Base-by-base conservation (phyloP, 2,797 vertebrate genomes). In the Simalia tracyae region DNA sequence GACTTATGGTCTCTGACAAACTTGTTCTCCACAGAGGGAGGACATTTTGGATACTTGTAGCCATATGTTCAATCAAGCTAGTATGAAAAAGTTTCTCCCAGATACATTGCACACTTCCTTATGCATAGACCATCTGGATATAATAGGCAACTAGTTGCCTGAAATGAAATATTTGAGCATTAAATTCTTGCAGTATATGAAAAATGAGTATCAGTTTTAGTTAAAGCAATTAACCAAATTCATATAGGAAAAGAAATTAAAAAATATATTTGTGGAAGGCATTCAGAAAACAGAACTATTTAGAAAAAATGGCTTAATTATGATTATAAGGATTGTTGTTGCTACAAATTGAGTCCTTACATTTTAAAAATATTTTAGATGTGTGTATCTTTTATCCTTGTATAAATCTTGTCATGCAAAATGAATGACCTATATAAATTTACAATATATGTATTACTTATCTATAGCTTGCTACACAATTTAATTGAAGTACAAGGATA, bases 311-410 rank as follows among this genome's bases (percentile, higher is more conserved):
- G 10, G 63, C 22, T 91, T 81, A 87, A 57, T 42, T 24, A 90
- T 92, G 28, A 46, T 81, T 85, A 42, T 0, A 3, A 59, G 24
- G 2, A 50, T 90, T 84, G 17, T 42, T 93, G 84, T 68, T 89
- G 3, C 15, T 0, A 17, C 84, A 61, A 89, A 15, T 94, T 86
- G 84, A 15, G 89, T 90, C 5, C 88, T 22, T 11, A 31, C 91
- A 6, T 84, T 22, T 93, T 87, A 95, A 94, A 93, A 93, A 31
- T 0, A 72, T 11, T 86, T 89, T 92, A n/a, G 66, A 7, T n/a
- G 76, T 88, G 76, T 12, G 31, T 42, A 36, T 94, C 10, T 93
- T 90, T 72, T 57, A 86, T 8, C 14, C 42, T 59, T 1, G 1
- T 91, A 24, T 42, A 36, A 92, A 91, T 5, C 26, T 54, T 81